Percentiles rank a stretch among this genome's conserved stretches.
phyloP scores from a whole-genome alignment of 2,888 invertebrate genomes.

The Sesia apiformis region DNA sequence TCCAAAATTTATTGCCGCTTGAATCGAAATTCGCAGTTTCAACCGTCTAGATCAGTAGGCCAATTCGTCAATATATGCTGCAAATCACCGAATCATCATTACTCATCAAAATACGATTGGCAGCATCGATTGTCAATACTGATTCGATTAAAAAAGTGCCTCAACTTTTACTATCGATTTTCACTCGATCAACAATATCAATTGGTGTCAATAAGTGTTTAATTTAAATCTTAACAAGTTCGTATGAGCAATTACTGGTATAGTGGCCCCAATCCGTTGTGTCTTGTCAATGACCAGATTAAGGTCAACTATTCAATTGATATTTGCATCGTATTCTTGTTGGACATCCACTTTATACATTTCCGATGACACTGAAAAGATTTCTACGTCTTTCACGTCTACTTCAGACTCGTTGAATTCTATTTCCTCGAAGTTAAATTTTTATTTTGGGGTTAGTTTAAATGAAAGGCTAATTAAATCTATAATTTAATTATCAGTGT shows the following conservation, averaged over 20 bases:
- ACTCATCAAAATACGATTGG: background rate
- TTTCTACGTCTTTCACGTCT: too few relatives aligned
- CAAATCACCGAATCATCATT: background rate
- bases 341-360: constrained; percentile 4
- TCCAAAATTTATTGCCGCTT: background rate
- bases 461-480: too few relatives aligned
- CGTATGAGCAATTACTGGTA: constrained; percentile 23
- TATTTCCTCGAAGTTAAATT: too few relatives aligned
- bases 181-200: constrained; percentile 27
- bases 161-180: constrained; percentile 3
- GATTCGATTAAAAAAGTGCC: background rate
- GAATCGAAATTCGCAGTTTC: background rate
- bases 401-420: too few relatives aligned
- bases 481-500: too few relatives aligned
- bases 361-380: background rate
- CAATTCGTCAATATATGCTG: background rate
- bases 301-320: constrained; percentile 29
- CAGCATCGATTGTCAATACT: background rate
- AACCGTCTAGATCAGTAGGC: background rate
- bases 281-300: constrained; percentile 29
- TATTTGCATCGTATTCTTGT: constrained; percentile 16
- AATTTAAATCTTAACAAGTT: constrained; percentile 37
- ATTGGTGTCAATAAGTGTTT: constrained; percentile 37
- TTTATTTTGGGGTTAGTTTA: too few relatives aligned
- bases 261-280: constrained; percentile 9